Percentiles rank a stretch among this genome's conserved stretches.
Evolutionary conservation across 2,113 vertebrate genomes (phyloP).

Genomic region (Seriola aureovittata): DNA sequence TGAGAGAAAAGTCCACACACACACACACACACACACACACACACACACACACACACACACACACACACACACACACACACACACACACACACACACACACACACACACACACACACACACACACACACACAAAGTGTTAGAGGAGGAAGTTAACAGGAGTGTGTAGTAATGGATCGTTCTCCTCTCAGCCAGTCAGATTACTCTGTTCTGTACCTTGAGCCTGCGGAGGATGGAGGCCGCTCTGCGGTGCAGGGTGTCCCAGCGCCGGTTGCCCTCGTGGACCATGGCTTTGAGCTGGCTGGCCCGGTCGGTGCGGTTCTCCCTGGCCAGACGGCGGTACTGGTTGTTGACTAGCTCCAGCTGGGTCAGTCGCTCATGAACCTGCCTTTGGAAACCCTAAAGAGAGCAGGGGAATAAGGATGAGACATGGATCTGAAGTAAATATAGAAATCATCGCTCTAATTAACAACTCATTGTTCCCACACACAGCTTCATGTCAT

Average conservation of each 20-base stretch:
- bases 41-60: too few relatives aligned
- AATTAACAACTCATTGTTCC: background rate
- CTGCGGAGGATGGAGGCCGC: slow-evolving; percentile 89
- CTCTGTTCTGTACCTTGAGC: slow-evolving; percentile 85
- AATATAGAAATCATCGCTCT: too few relatives aligned
- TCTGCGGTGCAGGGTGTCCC: slow-evolving; percentile 91
- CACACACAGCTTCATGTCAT: background rate
- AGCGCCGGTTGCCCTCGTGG: slow-evolving; percentile 92
- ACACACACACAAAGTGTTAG: too few relatives aligned
- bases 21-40: too few relatives aligned
- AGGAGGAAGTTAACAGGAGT: background rate
- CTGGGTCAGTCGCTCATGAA: slow-evolving; percentile 92
- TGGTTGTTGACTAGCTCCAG: slow-evolving; percentile 95
- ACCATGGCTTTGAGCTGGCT: slow-evolving; percentile 92
- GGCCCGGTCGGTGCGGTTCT: slow-evolving; percentile 93
- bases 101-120: too few relatives aligned
- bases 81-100: too few relatives aligned
- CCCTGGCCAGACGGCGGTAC: slow-evolving; percentile 92
- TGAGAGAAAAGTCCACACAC: slow-evolving; percentile 56
- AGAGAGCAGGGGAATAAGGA: background rate
- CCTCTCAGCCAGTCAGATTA: background rate
- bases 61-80: too few relatives aligned
- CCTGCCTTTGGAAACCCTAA: slow-evolving; percentile 92
- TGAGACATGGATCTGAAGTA: too few relatives aligned
- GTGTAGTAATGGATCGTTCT: background rate